A percentile compares a stretch with the other conserved stretches of the same genome.
phyloP scores from a whole-genome alignment of 2,888 invertebrate species.

The Caradrina clavipalpis region DNA sequence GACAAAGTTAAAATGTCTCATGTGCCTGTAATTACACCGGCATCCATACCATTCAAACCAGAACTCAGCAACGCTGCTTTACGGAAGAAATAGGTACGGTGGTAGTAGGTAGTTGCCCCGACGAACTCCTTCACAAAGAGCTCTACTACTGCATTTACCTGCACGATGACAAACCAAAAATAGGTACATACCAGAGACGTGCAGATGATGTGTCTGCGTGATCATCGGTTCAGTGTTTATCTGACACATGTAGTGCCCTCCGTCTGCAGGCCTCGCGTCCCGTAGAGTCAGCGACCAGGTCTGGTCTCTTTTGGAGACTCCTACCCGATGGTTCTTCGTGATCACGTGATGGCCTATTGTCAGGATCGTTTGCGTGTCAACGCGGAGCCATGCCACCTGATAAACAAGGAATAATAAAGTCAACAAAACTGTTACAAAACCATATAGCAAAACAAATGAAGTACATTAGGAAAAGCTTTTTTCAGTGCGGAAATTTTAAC shows the following conservation, averaged over 20 bases:
- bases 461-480: too few species aligned
- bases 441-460: too few species aligned
- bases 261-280: slow-evolving; percentile 94
- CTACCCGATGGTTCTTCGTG: slow-evolving; percentile 96
- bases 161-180: too few species aligned
- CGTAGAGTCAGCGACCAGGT: slow-evolving; percentile 95
- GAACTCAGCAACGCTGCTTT: too few species aligned
- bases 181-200: slow-evolving; percentile 76
- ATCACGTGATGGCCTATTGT: slow-evolving; percentile 96
- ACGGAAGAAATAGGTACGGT: too few species aligned
- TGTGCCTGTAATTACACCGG: too few species aligned
- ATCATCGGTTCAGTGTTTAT: slow-evolving; percentile 93
- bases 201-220: slow-evolving; percentile 81
- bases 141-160: too few species aligned
- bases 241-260: slow-evolving; percentile 95
- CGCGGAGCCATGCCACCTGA: slow-evolving; percentile 96
- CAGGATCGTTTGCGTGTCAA: slow-evolving; percentile 97
- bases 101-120: too few species aligned
- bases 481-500: too few species aligned
- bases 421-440: not conserved
- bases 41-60: too few species aligned
- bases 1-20: too few species aligned
- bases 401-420: not conserved
- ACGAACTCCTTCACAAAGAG: too few species aligned
- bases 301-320: slow-evolving; percentile 94